Percentiles rank a stretch among this genome's conserved stretches.
Evolutionary conservation across 1,140 invertebrate species (phyloP).

Genomic region (Alviniconcha marisindica): DNA sequence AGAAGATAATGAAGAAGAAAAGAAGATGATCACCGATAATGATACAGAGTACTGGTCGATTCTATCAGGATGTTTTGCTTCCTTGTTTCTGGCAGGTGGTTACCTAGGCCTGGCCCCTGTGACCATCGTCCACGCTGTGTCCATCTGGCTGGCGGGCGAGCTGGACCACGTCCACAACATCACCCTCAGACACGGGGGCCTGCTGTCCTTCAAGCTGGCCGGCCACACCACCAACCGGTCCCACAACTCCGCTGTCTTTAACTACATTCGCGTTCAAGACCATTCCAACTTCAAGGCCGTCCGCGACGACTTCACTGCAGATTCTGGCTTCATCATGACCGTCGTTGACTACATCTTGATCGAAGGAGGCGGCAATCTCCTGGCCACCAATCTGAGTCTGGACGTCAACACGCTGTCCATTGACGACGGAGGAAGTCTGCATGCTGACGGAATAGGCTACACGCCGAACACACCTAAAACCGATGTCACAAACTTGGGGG

Average conservation of each 20-base stretch:
- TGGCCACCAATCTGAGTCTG: slow-evolving; percentile 59
- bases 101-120: slow-evolving; percentile 61
- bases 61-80: too few species aligned
- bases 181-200: slow-evolving; percentile 62
- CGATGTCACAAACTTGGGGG: slow-evolving; percentile 52
- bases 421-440: slow-evolving; percentile 64
- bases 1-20: too few species aligned
- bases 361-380: slow-evolving; percentile 64
- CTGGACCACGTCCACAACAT: slow-evolving; percentile 62
- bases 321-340: slow-evolving; percentile 49
- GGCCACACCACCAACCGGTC: slow-evolving; percentile 49
- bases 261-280: slow-evolving; percentile 61
- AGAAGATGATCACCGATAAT: too few species aligned
- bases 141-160: slow-evolving; percentile 63
- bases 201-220: slow-evolving; percentile 56
- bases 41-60: too few species aligned
- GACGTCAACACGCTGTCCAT: slow-evolving; percentile 59
- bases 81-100: too few species aligned
- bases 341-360: slow-evolving; percentile 52
- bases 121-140: slow-evolving; percentile 62
- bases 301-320: slow-evolving; percentile 44
- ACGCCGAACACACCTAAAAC: slow-evolving; percentile 48
- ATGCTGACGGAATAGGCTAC: slow-evolving; percentile 60
- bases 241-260: slow-evolving; percentile 51
- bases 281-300: slow-evolving; percentile 58